These are phyloP conservation scores for Tridacna gigas DNA, from an alignment of 2,888 invertebrate species.

Conservation along the genomic window DNA sequence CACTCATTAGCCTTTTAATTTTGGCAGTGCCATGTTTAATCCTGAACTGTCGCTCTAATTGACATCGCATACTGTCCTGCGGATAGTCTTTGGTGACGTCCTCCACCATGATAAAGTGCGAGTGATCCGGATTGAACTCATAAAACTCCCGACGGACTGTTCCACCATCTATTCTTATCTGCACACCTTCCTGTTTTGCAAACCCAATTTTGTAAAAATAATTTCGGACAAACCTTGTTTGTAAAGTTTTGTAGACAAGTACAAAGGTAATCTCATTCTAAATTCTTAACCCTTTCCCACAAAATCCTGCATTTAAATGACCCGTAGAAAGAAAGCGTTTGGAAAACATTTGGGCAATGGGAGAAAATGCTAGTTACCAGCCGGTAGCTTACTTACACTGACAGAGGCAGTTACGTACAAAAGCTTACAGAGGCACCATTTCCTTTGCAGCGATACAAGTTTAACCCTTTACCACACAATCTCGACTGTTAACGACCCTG, in stretches of 20 bases:
- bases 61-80: slow-evolving; percentile 65
- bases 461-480: too few species aligned
- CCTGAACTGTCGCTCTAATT: slow-evolving; percentile 73
- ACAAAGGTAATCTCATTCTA: too few species aligned
- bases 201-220: background rate
- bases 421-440: too few species aligned
- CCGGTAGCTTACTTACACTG: too few species aligned
- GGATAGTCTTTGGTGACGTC: slow-evolving; percentile 71
- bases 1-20: slow-evolving; percentile 61
- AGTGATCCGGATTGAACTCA: slow-evolving; percentile 83
- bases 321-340: too few species aligned
- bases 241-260: too few species aligned
- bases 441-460: too few species aligned
- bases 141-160: slow-evolving; percentile 61
- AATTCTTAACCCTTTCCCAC: too few species aligned
- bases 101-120: slow-evolving; percentile 82
- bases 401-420: too few species aligned
- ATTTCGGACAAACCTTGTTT: too few species aligned
- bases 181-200: slow-evolving; percentile 62
- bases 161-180: slow-evolving; percentile 67
- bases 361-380: background rate
- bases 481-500: too few species aligned
- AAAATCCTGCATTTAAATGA: too few species aligned
- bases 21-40: slow-evolving; percentile 63
- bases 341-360: background rate